Percentiles rank a stretch among this genome's conserved stretches.
These are phyloP conservation scores for Zoanthus gigantus DNA, from an alignment of 92 coral and sea anemone species.

Conservation along the genomic window DNA sequence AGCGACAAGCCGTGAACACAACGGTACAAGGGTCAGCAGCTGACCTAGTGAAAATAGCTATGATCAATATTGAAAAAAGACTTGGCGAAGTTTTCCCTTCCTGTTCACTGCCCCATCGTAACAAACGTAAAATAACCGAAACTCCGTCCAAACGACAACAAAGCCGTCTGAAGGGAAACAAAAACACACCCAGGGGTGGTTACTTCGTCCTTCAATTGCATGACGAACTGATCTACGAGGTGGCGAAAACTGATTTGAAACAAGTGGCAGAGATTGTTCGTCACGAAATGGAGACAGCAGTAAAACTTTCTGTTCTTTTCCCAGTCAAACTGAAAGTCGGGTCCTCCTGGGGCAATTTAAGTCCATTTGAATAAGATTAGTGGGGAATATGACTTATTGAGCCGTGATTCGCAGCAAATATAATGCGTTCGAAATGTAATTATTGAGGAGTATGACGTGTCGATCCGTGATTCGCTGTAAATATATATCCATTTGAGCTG, in stretches of 20 bases:
- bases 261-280: conserved; percentile 87
- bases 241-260: conserved; percentile 73
- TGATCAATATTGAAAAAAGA: conserved; percentile 89
- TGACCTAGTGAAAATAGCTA: conserved; percentile 94
- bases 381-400: background rate
- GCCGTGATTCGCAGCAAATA: too few relatives aligned
- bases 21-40: conserved; percentile 99
- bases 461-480: too few relatives aligned
- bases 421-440: too few relatives aligned
- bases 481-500: too few relatives aligned
- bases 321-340: conserved; percentile 98
- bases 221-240: conserved; percentile 93
- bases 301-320: conserved; percentile 79
- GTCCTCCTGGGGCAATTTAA: conserved; percentile 94
- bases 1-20: conserved; percentile 98
- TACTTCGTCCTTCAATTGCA: conserved; percentile 92
- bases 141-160: conserved; percentile 45
- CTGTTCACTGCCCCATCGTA: conserved; percentile 80
- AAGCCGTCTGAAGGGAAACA: conserved; percentile 58
- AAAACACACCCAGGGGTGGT: conserved; percentile 75
- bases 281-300: conserved; percentile 90
- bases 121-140: conserved; percentile 50
- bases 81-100: conserved; percentile 74
- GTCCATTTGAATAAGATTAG: conserved; percentile 76
- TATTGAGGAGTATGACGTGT: too few relatives aligned